A percentile compares a stretch with the other conserved stretches of the same genome.
Conservation (phyloP, 1,140 invertebrate species). For the Eurosta solidaginis region DNA sequence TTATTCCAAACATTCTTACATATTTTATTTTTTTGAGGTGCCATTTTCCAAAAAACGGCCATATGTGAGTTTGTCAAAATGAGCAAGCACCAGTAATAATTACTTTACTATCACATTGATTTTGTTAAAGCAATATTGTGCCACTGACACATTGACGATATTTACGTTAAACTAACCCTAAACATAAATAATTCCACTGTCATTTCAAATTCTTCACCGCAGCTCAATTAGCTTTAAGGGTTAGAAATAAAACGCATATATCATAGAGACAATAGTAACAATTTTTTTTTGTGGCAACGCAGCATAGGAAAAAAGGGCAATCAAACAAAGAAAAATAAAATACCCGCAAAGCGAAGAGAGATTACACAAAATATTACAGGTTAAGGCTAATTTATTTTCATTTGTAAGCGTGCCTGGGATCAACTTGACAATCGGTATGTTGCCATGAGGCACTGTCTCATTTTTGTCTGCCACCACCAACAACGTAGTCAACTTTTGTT, state of each 20-base stretch:
- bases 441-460: neutral
- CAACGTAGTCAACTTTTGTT: neutral
- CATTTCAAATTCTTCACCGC: neutral
- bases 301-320: neutral
- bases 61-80: too few species aligned
- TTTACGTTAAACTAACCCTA: neutral
- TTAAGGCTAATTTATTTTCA: slow-evolving; percentile 6
- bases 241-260: slow-evolving; percentile 7
- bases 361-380: neutral
- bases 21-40: too few species aligned
- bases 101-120: neutral
- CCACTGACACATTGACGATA: neutral
- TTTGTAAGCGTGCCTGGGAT: slow-evolving; percentile 3
- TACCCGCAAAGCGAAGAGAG: neutral
- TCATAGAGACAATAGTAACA: neutral
- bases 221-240: neutral
- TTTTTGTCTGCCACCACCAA: neutral
- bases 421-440: neutral
- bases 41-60: too few species aligned
- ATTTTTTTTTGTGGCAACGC: neutral
- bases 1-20: too few species aligned
- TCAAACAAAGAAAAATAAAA: neutral
- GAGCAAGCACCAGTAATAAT: neutral
- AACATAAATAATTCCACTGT: neutral
- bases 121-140: slow-evolving; percentile 5